Evolutionary conservation across 2,113 vertebrate genomes (phyloP).

Genomic region (Melospiza georgiana): DNA sequence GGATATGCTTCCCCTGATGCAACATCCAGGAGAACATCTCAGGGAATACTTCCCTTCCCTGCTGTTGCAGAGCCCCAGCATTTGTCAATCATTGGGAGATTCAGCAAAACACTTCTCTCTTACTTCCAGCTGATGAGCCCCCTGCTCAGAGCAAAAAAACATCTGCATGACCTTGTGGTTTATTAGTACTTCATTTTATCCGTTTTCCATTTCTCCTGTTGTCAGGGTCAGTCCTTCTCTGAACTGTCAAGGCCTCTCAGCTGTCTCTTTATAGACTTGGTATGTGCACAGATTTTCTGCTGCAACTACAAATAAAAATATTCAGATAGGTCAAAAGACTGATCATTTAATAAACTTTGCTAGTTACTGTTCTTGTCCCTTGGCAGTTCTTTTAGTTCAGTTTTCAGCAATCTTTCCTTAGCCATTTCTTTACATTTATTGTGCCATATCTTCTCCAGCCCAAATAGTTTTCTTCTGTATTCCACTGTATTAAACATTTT

Average conservation of each 20-base stretch:
- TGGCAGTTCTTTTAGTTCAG: background rate
- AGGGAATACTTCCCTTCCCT: slow-evolving; percentile 37
- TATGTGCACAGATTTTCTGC: background rate
- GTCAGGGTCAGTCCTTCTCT: slow-evolving; percentile 42
- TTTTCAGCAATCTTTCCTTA: background rate
- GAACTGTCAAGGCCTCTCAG: slow-evolving; percentile 43
- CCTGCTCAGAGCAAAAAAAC: slow-evolving; percentile 13
- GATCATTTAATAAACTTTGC: slow-evolving; percentile 1
- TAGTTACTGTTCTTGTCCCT: background rate
- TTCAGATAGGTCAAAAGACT: background rate
- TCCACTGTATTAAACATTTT: background rate
- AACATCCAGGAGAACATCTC: slow-evolving; percentile 51
- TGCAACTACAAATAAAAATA: background rate
- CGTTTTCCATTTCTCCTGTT: background rate
- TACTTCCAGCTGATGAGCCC: slow-evolving; percentile 42
- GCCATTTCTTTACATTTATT: background rate
- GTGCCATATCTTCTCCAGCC: background rate
- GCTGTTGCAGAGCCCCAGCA: background rate
- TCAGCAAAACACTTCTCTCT: slow-evolving; percentile 46
- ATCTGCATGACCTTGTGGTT: slow-evolving; percentile 66
- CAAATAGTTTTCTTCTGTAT: background rate
- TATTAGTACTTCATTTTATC: slow-evolving; percentile 52
- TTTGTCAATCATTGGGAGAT: slow-evolving; percentile 23
- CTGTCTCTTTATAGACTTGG: background rate
- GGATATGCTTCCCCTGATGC: slow-evolving; percentile 58